Evolutionary conservation across 2,888 invertebrate genomes (phyloP), one percentile per base, ranked within the genome.

Genomic region (Diarsia brunnea): DNA sequence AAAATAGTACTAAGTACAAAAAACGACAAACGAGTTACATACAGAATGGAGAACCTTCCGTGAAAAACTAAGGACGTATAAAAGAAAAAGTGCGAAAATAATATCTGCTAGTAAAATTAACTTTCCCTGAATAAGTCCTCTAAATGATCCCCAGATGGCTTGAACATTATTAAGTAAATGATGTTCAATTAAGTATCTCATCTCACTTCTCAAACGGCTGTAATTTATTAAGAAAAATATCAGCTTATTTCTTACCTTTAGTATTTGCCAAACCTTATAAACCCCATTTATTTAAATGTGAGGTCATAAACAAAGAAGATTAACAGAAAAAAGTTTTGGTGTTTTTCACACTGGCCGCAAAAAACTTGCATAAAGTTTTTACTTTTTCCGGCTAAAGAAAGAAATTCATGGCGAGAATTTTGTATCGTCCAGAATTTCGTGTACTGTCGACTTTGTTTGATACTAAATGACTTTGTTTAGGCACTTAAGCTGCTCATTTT

Each of bases 391-490:
- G 68, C 67, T 72, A 71, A 88, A 88, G 82, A 74, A 81, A 83
- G 87, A 88, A 89, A 90, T 89, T 89, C 89, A 88, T 78, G 61
- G 86, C 74, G 60, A 78, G 88, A 90, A 91, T 92, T 92, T 91
- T 91, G 92, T 91, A 76, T 78, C 85, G 75, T 64, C 66, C 69
- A 67, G 89, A 90, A 91, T 91, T 90, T 89, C 81, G 87, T 73
- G 69, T 72, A 60, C 21, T 75, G 70, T 73, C 70, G 60, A 67
- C 67, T 90, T 91, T 90, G 89, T 90, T 91, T 89, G 86, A 90
- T 90, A 87, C 88, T 90, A 91, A 92, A 92, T 91, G 90, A 89
- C 91, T 92, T 92, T 92, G 91, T 91, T 92, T 90, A 90, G 90
- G 89, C 86, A 88, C 89, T 90, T 90, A 90, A 91, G 90, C 90